Evolutionary conservation across 2,113 vertebrate species (phyloP).

Genomic region (Ellobius talpinus): DNA sequence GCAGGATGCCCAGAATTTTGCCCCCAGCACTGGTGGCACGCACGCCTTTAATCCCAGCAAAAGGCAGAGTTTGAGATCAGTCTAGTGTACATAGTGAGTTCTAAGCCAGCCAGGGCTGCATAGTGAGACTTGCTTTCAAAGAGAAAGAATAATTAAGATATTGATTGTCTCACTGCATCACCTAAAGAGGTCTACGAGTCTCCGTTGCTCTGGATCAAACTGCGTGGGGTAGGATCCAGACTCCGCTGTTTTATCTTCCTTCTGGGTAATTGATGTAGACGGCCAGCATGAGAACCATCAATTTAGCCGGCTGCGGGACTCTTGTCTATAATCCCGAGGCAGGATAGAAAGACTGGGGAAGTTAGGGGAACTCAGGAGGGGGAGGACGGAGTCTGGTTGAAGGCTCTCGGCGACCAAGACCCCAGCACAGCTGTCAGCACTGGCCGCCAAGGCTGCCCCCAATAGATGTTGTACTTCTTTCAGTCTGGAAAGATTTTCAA

Average conservation of each 20-base stretch:
- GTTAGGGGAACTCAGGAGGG: neutral
- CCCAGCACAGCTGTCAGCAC: neutral
- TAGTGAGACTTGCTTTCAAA: neutral
- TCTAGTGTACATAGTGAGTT: neutral
- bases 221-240: neutral
- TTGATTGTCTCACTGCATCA: neutral
- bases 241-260: neutral
- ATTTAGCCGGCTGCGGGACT: neutral
- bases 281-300: neutral
- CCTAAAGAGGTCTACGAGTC: neutral
- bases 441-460: neutral
- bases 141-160: neutral
- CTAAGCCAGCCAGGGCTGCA: neutral
- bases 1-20: neutral
- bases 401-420: neutral
- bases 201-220: neutral
- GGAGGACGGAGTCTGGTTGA: neutral
- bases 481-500: neutral
- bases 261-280: neutral
- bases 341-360: neutral
- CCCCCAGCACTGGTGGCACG: neutral
- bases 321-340: neutral
- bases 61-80: neutral
- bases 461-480: neutral
- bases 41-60: neutral